Base-by-base conservation (phyloP, 1,140 invertebrate species). In the Tenebrio molitor region DNA sequence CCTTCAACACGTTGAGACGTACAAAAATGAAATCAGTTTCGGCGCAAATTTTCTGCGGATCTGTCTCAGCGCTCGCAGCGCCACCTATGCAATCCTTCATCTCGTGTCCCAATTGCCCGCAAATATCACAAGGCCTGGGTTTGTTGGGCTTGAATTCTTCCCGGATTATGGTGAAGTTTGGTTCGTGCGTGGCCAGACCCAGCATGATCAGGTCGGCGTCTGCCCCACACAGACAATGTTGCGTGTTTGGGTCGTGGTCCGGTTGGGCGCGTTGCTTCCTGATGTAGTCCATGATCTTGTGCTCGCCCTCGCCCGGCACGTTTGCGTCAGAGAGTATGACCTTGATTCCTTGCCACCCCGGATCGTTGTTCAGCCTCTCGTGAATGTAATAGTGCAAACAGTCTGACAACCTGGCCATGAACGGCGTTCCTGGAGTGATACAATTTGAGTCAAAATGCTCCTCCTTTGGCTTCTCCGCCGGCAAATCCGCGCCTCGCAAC, bases 241-340 rank as follows among this genome's bases (percentile, higher is more conserved):
- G 92, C 0, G 97, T 99, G 82, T 99, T 99, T 0, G 98, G 96
- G 84, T 99, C 95, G 85, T 99, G 97, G 84, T 96, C 91, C 0
- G 96, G 95, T 84, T 97, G 95, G 15, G 93, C 95, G 87, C 97
- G 90, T 85, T 99, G 97, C 79, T 90, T 91, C n/a, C 98, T 87
- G 75, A 99, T 98, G 83, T 91, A 99, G 85, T 99, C 97, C 97
- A 99, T 99, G 77, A 99, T 99, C 86, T 99, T 99, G 81, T 99
- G 97, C 85, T 99, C 97, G 15, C 97, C 97, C 87, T 99, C 97
- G 14, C 97, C 97, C 8, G 97, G 97, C 5, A 97, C 96, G 88
- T 98, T 99, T 0, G 98, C 97, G 87, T 99, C 98, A 7, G 97
- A 99, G 10, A 99, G 86, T 77, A 99, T 97, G 0, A 99, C 94